Evolutionary conservation across 2,888 invertebrate genomes (phyloP).

Genomic region (Schizaphis graminum): DNA sequence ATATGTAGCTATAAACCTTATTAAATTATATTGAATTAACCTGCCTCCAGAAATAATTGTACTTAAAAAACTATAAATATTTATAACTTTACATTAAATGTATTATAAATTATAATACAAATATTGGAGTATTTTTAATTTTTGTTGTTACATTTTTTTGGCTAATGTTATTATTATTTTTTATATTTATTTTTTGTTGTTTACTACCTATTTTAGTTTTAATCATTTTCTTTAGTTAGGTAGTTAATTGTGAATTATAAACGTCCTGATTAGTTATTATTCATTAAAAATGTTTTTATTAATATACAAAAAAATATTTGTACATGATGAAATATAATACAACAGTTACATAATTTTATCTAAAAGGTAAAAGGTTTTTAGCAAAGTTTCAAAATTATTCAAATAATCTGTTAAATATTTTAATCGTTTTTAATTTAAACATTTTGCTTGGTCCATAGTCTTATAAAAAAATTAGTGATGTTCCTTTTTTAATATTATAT

Average conservation of each 20-base stretch:
- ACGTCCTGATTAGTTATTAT: background rate
- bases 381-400: background rate
- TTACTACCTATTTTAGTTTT: background rate
- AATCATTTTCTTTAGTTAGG: background rate
- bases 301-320: background rate
- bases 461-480: background rate
- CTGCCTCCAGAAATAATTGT: background rate
- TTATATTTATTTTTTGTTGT: background rate
- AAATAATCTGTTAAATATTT: background rate
- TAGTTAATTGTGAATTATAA: background rate
- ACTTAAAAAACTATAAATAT: background rate
- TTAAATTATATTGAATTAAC: conserved; percentile 5
- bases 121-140: background rate
- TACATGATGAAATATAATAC: background rate
- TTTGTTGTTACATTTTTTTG: background rate
- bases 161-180: background rate
- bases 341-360: background rate
- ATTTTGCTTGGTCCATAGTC: background rate
- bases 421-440: background rate
- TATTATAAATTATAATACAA: background rate
- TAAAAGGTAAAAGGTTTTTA: background rate
- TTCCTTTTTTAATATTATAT: background rate
- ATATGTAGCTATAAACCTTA: background rate
- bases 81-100: background rate
- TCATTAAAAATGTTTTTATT: background rate